phyloP scores from a whole-genome alignment of 1,140 invertebrate genomes.

The Listronotus oregonensis region DNA sequence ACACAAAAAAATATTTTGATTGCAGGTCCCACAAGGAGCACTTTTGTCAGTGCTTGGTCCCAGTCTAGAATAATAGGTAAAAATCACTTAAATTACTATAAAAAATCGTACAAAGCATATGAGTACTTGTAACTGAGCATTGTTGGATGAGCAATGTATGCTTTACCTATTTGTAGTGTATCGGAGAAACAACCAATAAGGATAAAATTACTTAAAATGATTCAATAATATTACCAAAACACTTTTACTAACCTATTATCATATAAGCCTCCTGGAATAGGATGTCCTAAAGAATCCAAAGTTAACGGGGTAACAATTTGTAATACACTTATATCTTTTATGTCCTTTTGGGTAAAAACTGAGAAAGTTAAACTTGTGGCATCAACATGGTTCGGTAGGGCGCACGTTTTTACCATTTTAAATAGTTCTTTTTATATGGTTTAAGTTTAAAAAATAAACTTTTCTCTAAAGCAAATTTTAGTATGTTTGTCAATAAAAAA shows the following conservation, averaged over 20 bases:
- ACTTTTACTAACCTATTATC: conserved; percentile 72
- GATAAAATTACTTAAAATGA: too few species aligned
- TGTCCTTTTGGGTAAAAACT: conserved; percentile 79
- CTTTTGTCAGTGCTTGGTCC: conserved; percentile 65
- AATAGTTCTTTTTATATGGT: not conserved
- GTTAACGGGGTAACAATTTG: conserved; percentile 82
- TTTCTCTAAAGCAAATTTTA: too few species aligned
- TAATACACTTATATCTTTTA: conserved; percentile 84
- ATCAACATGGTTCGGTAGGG: conserved; percentile 16
- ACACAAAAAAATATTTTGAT: conserved; percentile 71
- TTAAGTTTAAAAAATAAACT: too few species aligned
- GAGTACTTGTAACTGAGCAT: too few species aligned
- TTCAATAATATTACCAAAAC: conserved; percentile 11
- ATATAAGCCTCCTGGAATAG: conserved; percentile 82
- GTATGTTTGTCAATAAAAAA: too few species aligned
- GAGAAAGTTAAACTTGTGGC: conserved; percentile 59
- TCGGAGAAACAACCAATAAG: too few species aligned
- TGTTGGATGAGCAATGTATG: too few species aligned
- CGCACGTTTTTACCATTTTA: conserved; percentile 11
- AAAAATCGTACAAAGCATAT: too few species aligned
- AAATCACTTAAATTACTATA: too few species aligned
- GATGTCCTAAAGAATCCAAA: conserved; percentile 86
- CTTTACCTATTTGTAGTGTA: too few species aligned
- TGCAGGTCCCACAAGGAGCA: conserved; percentile 85
- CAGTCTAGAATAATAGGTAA: conserved; percentile 44